Evolutionary conservation across 2,888 invertebrate species (phyloP).

Genomic region (Allophyes oxyacanthae): DNA sequence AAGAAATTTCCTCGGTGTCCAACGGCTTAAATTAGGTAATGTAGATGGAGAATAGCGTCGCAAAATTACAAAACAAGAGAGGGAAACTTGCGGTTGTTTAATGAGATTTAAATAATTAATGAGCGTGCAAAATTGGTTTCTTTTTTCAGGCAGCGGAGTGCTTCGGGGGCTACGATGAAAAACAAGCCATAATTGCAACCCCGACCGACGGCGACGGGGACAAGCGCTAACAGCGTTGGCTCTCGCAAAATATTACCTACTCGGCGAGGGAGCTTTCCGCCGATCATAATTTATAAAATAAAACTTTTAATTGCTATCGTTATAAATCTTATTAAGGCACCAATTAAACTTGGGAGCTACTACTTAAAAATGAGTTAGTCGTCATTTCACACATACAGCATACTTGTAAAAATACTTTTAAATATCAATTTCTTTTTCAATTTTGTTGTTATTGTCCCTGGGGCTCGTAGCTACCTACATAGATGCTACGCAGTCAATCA

Average conservation of each 20-base stretch:
- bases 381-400: neutral
- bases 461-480: too few species aligned
- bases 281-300: conserved; percentile 74
- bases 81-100: conserved; percentile 86
- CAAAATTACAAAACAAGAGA: conserved; percentile 80
- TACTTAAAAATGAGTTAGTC: conserved; percentile 38
- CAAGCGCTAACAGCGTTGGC: conserved; percentile 51
- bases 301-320: conserved; percentile 75
- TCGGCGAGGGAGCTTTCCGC: conserved; percentile 62
- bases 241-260: conserved; percentile 60
- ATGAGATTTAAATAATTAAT: conserved; percentile 90
- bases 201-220: conserved; percentile 70
- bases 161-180: conserved; percentile 80
- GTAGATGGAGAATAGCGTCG: conserved; percentile 69
- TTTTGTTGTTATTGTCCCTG: too few species aligned
- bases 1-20: conserved; percentile 63
- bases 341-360: conserved; percentile 68
- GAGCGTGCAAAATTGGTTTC: conserved; percentile 88
- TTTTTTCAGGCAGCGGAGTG: conserved; percentile 80
- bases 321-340: conserved; percentile 71
- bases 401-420: too few species aligned
- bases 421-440: too few species aligned
- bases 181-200: conserved; percentile 84
- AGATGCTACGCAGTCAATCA: too few species aligned
- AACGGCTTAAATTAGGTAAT: conserved; percentile 76